Conservation (phyloP, 1,140 invertebrate species). For the Acromyrmex echinatior region DNA sequence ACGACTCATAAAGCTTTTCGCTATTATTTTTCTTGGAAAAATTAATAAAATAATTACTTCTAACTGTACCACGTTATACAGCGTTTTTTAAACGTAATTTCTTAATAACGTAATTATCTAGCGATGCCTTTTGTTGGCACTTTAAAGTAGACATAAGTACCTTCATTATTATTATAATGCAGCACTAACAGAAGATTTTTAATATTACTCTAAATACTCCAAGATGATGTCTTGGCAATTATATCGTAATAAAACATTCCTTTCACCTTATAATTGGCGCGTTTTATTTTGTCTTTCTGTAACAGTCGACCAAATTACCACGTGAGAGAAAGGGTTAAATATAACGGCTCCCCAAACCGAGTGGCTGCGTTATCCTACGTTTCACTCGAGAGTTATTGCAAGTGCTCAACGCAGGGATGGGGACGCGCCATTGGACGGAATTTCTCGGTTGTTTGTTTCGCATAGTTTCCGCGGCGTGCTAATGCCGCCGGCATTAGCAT, state of each 20-base stretch:
- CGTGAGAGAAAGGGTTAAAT: conserved; percentile 25
- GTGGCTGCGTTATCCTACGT: conserved; percentile 33
- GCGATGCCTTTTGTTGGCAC: background rate
- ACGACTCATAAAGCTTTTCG: background rate
- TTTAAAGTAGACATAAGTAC: background rate
- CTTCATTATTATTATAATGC: background rate
- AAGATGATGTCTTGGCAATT: background rate
- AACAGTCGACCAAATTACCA: background rate
- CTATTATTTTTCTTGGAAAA: background rate
- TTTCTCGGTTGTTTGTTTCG: conserved; percentile 72
- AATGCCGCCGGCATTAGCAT: conserved; percentile 73
- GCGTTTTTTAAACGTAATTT: background rate
- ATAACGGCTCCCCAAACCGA: conserved; percentile 16
- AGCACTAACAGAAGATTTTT: background rate
- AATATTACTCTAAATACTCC: background rate
- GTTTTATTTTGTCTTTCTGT: background rate
- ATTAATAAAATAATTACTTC: background rate
- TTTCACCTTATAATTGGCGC: background rate
- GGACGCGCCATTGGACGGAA: conserved; percentile 49
- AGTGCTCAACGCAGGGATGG: conserved; percentile 17
- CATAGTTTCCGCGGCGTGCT: conserved; percentile 71
- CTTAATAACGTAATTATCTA: background rate
- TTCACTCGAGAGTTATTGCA: conserved; percentile 51
- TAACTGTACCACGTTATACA: background rate
- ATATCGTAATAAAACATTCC: background rate